phyloP scores from a whole-genome alignment of 1,140 invertebrate genomes.

The Notospermus geniculatus region DNA sequence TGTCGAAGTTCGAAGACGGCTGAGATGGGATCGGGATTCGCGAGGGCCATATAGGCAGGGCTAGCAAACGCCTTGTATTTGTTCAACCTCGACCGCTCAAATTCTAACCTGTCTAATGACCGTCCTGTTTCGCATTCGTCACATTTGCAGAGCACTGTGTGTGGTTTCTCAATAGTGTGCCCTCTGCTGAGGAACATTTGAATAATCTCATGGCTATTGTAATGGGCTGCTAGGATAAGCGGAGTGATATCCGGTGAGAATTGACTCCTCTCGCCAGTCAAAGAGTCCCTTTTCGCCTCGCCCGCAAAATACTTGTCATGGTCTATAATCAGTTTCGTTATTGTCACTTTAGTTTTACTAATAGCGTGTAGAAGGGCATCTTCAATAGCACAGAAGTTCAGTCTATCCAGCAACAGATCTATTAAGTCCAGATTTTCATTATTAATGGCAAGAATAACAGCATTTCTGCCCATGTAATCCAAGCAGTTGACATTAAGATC shows the following conservation, averaged over 20 bases:
- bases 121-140: slow-evolving; percentile 59
- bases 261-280: slow-evolving; percentile 39
- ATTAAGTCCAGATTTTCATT: slow-evolving; percentile 52
- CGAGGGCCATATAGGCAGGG: slow-evolving; percentile 65
- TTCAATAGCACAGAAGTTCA: slow-evolving; percentile 46
- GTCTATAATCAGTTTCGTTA: slow-evolving; percentile 50
- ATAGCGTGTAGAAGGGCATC: slow-evolving; percentile 53
- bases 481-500: slow-evolving; percentile 44
- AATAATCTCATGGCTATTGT: slow-evolving; percentile 54
- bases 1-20: slow-evolving; percentile 63
- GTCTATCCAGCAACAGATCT: slow-evolving; percentile 44
- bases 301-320: slow-evolving; percentile 48
- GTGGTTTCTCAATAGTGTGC: slow-evolving; percentile 58
- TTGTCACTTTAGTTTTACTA: slow-evolving; percentile 50
- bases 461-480: slow-evolving; percentile 46
- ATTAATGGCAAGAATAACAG: slow-evolving; percentile 44
- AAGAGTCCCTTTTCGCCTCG: slow-evolving; percentile 41
- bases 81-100: slow-evolving; percentile 50
- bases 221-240: slow-evolving; percentile 51
- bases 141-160: slow-evolving; percentile 64
- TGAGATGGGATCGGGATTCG: slow-evolving; percentile 66
- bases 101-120: slow-evolving; percentile 49
- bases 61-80: slow-evolving; percentile 52
- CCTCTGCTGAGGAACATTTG: slow-evolving; percentile 51
- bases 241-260: slow-evolving; percentile 53